These are phyloP conservation scores for Bombylius discolor DNA, from an alignment of 2,888 invertebrate genomes.

Conservation along the genomic window DNA sequence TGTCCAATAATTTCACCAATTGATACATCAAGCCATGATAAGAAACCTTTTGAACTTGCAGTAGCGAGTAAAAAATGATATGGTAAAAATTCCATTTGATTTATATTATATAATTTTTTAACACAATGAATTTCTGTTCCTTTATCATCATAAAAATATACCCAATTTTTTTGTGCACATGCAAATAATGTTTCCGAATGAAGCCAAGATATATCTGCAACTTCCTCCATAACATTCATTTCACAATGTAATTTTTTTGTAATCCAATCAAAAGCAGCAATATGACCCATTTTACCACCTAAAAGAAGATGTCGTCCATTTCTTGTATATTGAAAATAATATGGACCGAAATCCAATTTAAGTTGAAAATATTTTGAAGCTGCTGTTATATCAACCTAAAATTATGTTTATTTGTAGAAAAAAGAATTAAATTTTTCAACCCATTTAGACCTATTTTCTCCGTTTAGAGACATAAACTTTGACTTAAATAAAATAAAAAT, in stretches of 20 bases:
- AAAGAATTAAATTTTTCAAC: too few species aligned
- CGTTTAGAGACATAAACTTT: too few species aligned
- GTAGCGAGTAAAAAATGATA: slow-evolving; percentile 90
- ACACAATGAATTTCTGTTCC: slow-evolving; percentile 96
- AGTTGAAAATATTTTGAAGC: slow-evolving; percentile 77
- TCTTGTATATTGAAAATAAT: slow-evolving; percentile 59
- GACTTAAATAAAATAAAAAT: too few species aligned
- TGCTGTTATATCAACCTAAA: slow-evolving; percentile 65
- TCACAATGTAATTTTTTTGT: slow-evolving; percentile 90
- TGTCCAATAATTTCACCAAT: slow-evolving; percentile 78
- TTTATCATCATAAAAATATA: slow-evolving; percentile 91
- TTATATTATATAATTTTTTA: slow-evolving; percentile 66
- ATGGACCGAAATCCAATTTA: slow-evolving; percentile 73
- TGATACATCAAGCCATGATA: slow-evolving; percentile 90
- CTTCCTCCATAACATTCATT: slow-evolving; percentile 92
- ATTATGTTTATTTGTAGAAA: too few species aligned
- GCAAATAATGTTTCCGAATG: slow-evolving; percentile 97
- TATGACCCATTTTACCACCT: slow-evolving; percentile 81
- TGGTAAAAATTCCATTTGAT: slow-evolving; percentile 84
- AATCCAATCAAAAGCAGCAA: slow-evolving; percentile 96
- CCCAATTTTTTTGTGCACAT: slow-evolving; percentile 92
- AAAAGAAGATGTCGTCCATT: slow-evolving; percentile 75
- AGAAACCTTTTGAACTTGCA: slow-evolving; percentile 62
- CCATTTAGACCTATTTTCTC: too few species aligned
- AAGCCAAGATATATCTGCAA: slow-evolving; percentile 83